These are phyloP conservation scores for Heteromormyrus szaboi DNA, from an alignment of 2,797 vertebrate genomes.

Conservation along the genomic window DNA sequence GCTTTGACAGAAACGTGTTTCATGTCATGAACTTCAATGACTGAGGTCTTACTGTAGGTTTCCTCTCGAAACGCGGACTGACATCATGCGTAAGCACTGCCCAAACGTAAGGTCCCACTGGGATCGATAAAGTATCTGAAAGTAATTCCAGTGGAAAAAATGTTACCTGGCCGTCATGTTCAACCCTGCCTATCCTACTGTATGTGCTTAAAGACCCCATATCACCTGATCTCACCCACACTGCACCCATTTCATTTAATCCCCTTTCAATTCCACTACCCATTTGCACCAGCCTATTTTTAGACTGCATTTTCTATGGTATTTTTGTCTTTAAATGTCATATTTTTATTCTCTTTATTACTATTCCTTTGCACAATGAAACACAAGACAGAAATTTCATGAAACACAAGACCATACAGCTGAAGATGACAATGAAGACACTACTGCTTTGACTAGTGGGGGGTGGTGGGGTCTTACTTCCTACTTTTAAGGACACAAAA, in stretches of 20 bases:
- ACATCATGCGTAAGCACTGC: constrained; percentile 13
- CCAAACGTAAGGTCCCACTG: background rate
- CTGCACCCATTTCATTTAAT: background rate
- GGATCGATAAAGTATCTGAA: constrained; percentile 13
- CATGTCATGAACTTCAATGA: background rate
- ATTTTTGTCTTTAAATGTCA: background rate
- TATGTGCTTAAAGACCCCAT: background rate
- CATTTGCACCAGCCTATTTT: background rate
- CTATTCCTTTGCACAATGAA: background rate
- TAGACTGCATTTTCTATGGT: background rate
- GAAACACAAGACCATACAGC: background rate
- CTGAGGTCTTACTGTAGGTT: background rate
- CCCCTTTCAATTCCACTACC: background rate
- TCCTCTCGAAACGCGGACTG: background rate
- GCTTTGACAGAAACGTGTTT: constrained; percentile 16
- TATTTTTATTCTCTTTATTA: background rate
- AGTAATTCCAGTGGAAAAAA: constrained; percentile 8
- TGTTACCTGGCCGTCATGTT: background rate
- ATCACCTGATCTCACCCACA: background rate
- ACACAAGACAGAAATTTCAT: background rate
- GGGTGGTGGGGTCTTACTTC: background rate
- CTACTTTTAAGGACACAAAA: background rate
- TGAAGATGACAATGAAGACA: background rate
- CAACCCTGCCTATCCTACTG: background rate
- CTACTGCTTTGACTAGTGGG: background rate